A percentile compares a stretch with the other conserved stretches of the same genome.
These are phyloP conservation scores for Sphyrna mokarran DNA, from an alignment of 2,113 vertebrate species.

Conservation along the genomic window DNA sequence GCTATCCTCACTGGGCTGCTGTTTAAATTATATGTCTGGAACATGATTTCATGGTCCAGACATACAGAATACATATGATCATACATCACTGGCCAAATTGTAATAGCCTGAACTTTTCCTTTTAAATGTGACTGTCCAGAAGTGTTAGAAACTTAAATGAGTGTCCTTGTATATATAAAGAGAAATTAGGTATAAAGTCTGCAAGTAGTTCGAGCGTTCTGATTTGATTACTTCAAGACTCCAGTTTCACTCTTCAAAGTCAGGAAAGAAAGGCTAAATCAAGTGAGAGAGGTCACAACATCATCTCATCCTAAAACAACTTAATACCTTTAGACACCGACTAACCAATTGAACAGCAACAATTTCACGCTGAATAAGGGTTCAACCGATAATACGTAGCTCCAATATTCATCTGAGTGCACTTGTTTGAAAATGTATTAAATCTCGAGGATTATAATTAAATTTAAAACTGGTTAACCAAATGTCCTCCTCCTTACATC, in stretches of 20 bases:
- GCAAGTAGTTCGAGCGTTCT: background rate
- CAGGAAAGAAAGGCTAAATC: background rate
- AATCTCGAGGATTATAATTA: background rate
- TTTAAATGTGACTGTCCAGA: background rate
- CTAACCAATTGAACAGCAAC: background rate
- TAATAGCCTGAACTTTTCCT: background rate
- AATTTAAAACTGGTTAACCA: background rate
- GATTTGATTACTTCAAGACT: background rate
- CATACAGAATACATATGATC: too few species aligned
- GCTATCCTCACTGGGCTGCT: background rate
- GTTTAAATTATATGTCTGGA: background rate
- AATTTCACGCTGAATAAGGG: background rate
- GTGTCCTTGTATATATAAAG: background rate
- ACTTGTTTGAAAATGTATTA: background rate
- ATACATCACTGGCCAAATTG: background rate
- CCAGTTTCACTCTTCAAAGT: background rate
- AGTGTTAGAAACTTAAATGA: background rate
- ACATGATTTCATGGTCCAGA: background rate
- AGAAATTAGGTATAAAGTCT: background rate
- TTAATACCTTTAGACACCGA: background rate
- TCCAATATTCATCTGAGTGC: background rate
- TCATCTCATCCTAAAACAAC: background rate
- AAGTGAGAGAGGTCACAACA: background rate
- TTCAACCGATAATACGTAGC: background rate
- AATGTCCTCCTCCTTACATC: background rate